Evolutionary conservation across 2,888 invertebrate genomes (phyloP).

Genomic region (Lasioglossum zephyrum): DNA sequence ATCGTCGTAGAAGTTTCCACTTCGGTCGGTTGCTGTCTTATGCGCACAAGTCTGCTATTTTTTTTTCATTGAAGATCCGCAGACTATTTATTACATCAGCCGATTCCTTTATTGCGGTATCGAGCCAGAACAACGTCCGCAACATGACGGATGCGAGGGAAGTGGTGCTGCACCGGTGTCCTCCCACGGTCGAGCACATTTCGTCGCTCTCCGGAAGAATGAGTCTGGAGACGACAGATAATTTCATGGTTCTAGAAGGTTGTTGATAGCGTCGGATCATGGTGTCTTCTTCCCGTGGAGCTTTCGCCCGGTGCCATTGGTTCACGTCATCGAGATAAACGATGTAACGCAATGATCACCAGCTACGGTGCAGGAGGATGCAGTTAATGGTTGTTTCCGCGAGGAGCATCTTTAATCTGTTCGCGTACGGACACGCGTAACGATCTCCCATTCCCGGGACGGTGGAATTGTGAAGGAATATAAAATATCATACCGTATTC

Average conservation of each 20-base stretch:
- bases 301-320: not conserved
- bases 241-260: conserved; percentile 22
- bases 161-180: not conserved
- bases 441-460: not conserved
- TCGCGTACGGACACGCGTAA: conserved; percentile 5
- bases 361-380: not conserved
- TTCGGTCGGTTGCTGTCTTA: too few relatives aligned
- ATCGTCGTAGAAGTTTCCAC: too few relatives aligned
- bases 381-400: conserved; percentile 12
- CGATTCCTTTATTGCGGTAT: too few relatives aligned
- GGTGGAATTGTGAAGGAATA: conserved; percentile 2
- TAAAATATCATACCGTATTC: conserved; percentile 6
- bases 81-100: too few relatives aligned
- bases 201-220: not conserved
- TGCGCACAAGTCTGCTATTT: too few relatives aligned
- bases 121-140: too few relatives aligned
- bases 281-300: not conserved
- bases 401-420: conserved; percentile 12
- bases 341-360: conserved; percentile 1
- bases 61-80: too few relatives aligned
- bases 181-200: not conserved
- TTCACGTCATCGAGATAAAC: conserved; percentile 11
- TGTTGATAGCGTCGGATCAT: not conserved
- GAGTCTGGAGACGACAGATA: conserved; percentile 9
- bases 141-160: not conserved